Percentiles rank a stretch among this genome's conserved stretches.
These are phyloP conservation scores for Aphidius ervi DNA, from an alignment of 1,140 invertebrate genomes.

Conservation along the genomic window DNA sequence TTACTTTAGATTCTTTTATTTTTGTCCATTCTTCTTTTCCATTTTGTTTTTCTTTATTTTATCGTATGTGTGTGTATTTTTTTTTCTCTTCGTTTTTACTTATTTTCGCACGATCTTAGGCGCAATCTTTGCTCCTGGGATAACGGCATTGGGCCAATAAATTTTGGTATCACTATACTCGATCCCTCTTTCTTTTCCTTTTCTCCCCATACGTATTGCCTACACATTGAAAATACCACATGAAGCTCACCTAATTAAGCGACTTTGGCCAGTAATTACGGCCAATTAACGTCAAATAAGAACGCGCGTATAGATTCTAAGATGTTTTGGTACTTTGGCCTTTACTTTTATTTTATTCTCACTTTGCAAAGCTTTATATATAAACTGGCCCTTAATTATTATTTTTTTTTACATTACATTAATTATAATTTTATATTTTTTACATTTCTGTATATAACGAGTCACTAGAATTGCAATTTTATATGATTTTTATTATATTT, in stretches of 20 bases:
- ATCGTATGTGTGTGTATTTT: slow-evolving; percentile 2
- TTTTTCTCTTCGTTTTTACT: slow-evolving; percentile 4
- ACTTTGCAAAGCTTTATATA: too few relatives aligned
- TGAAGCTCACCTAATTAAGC: slow-evolving; percentile 42
- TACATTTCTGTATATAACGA: too few relatives aligned
- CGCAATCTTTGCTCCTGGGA: slow-evolving; percentile 21
- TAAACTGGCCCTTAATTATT: too few relatives aligned
- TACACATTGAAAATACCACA: slow-evolving; percentile 1
- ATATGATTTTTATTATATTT: too few relatives aligned
- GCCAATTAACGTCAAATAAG: slow-evolving; percentile 47
- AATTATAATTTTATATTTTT: too few relatives aligned
- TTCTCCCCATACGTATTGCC: not conserved
- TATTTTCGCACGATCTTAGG: slow-evolving; percentile 6
- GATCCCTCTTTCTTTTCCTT: not conserved
- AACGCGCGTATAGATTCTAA: slow-evolving; percentile 18
- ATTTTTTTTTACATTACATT: too few relatives aligned
- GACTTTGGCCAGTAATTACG: slow-evolving; percentile 44
- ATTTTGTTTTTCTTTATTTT: slow-evolving; percentile 6
- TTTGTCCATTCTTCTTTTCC: slow-evolving; percentile 6
- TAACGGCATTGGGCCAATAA: slow-evolving; percentile 35
- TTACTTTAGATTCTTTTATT: slow-evolving; percentile 20
- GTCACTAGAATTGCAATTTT: too few relatives aligned
- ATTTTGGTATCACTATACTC: slow-evolving; percentile 41
- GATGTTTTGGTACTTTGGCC: not conserved
- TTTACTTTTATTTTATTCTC: too few relatives aligned